Percentiles rank a stretch among this genome's conserved stretches.
Conservation (phyloP, 2,797 vertebrate species). For the Neosalanx taihuensis region DNA sequence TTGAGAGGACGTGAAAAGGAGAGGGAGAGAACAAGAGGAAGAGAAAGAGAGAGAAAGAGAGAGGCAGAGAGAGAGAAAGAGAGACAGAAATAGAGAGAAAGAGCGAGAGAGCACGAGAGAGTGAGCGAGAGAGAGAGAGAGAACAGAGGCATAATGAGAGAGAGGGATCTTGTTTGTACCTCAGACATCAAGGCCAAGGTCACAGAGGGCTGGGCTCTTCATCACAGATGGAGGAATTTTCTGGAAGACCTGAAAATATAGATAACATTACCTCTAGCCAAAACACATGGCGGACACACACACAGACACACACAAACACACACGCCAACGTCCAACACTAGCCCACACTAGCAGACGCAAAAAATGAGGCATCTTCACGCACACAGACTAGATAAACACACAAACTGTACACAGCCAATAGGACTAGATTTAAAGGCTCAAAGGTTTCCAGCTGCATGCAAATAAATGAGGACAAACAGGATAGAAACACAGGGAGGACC, state of each 20-base stretch:
- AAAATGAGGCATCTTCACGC: slow-evolving; percentile 53
- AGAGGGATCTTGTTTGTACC: slow-evolving; percentile 58
- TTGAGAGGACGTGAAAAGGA: background rate
- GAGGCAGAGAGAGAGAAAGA: background rate
- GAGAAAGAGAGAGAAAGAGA: background rate
- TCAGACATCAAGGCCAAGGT: slow-evolving; percentile 58
- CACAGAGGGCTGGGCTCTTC: slow-evolving; percentile 57
- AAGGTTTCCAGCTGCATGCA: too few relatives aligned
- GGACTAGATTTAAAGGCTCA: too few relatives aligned
- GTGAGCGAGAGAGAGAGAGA: too few relatives aligned
- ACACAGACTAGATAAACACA: slow-evolving; percentile 58
- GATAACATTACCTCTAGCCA: slow-evolving; percentile 50
- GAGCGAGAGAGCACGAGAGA: background rate
- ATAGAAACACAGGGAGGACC: background rate
- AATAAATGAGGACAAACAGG: background rate
- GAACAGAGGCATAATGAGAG: slow-evolving; percentile 16
- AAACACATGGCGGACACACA: slow-evolving; percentile 28
- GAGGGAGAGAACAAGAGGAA: background rate
- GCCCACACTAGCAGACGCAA: slow-evolving; percentile 27
- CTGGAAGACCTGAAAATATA: slow-evolving; percentile 74
- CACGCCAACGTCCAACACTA: slow-evolving; percentile 45
- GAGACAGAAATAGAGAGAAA: background rate
- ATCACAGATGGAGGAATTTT: slow-evolving; percentile 85
- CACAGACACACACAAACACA: slow-evolving; percentile 41
- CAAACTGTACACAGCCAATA: background rate